phyloP scores from a whole-genome alignment of 2,797 vertebrate species.

The Enteromius argenteus region DNA sequence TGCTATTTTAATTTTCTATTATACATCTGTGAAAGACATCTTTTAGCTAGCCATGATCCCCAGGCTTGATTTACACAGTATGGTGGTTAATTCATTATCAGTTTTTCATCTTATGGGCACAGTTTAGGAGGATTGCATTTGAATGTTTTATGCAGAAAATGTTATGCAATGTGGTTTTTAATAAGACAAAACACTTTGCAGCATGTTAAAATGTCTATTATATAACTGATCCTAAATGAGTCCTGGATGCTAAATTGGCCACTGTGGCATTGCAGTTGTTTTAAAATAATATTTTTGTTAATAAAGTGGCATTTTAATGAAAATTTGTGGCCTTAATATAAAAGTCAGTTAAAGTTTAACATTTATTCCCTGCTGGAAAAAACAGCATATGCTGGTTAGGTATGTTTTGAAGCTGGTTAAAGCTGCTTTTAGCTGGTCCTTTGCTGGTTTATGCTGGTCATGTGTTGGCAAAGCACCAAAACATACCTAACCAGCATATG shows the following conservation, averaged over 20 bases:
- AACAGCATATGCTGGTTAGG: too few species aligned
- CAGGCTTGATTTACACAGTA: constrained; percentile 74
- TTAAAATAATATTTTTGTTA: background rate
- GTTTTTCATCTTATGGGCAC: constrained; percentile 63
- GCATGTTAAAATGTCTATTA: constrained; percentile 72
- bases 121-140: constrained; percentile 68
- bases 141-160: constrained; percentile 63
- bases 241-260: constrained; percentile 57
- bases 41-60: constrained; percentile 49
- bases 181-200: constrained; percentile 67
- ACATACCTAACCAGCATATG: too few species aligned
- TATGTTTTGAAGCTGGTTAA: too few species aligned
- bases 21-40: constrained; percentile 71
- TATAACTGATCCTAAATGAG: constrained; percentile 67
- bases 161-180: constrained; percentile 72
- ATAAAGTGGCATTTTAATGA: constrained; percentile 12
- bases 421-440: too few species aligned
- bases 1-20: constrained; percentile 70
- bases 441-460: too few species aligned
- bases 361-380: background rate
- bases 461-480: too few species aligned
- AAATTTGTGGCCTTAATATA: background rate
- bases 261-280: background rate
- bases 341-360: background rate
- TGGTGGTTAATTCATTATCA: constrained; percentile 77